These are phyloP conservation scores for Platynereis dumerilii DNA, from an alignment of 2,888 invertebrate species.

Conservation along the genomic window DNA sequence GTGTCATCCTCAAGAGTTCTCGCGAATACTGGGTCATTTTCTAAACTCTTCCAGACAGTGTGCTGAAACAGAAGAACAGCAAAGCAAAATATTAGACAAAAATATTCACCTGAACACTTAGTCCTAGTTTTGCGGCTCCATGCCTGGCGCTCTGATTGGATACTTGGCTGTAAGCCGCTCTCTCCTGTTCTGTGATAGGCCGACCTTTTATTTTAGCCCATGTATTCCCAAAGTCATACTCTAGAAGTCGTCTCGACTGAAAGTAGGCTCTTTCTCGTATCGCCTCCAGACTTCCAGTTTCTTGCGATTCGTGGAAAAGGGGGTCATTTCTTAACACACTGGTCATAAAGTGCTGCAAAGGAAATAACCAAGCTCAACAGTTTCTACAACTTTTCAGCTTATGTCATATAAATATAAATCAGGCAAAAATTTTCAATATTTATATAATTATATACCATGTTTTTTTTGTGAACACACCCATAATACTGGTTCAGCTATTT, in stretches of 20 bases:
- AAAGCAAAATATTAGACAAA: conserved; percentile 3
- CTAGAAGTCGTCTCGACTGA: not conserved
- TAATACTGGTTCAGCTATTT: too few relatives aligned
- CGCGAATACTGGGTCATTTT: conserved; percentile 80
- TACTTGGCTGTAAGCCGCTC: too few relatives aligned
- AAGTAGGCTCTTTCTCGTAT: not conserved
- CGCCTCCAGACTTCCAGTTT: not conserved
- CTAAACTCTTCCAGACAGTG: conserved; percentile 78
- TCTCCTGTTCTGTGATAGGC: too few relatives aligned
- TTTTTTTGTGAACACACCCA: too few relatives aligned
- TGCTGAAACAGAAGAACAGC: conserved; percentile 68
- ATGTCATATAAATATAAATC: too few relatives aligned
- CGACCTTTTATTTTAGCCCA: not conserved
- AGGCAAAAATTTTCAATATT: too few relatives aligned
- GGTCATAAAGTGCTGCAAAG: conserved; percentile 8
- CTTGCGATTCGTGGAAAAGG: not conserved
- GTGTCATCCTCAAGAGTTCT: conserved; percentile 70
- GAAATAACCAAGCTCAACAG: too few relatives aligned
- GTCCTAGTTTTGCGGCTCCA: not conserved
- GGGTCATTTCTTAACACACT: conserved; percentile 12
- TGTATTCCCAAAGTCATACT: conserved; percentile 9
- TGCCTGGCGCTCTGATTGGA: not conserved
- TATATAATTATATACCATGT: too few relatives aligned
- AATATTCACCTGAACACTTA: conserved; percentile 2
- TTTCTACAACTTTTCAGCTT: too few relatives aligned